Conservation (phyloP, 2,888 invertebrate genomes). For the Scaptomyza reducta region DNA sequence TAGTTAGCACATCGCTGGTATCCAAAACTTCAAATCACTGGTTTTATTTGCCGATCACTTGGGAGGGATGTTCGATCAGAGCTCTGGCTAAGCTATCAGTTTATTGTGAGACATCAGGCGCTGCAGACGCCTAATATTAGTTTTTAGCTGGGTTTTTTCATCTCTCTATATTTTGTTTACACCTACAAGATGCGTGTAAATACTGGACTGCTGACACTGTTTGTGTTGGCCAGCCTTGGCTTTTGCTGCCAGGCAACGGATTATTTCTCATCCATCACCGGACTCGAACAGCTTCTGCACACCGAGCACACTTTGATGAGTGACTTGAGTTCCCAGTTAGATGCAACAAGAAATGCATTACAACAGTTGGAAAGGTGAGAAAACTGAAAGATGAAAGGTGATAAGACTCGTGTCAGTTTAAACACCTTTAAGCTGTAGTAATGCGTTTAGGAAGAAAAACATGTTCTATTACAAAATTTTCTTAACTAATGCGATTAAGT, state of each 20-base stretch:
- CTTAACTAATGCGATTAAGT: no score
- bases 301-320: slow-evolving; percentile 72
- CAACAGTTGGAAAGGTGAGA: slow-evolving; percentile 71
- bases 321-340: slow-evolving; percentile 68
- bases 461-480: no score
- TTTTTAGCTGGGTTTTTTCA: slow-evolving; percentile 7
- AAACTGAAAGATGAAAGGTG: neutral
- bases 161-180: slow-evolving; percentile 3
- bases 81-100: slow-evolving; percentile 43
- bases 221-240: slow-evolving; percentile 35
- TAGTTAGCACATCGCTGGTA: slow-evolving; percentile 53
- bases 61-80: slow-evolving; percentile 41
- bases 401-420: neutral
- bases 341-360: slow-evolving; percentile 51
- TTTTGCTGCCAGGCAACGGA: slow-evolving; percentile 55
- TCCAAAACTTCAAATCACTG: slow-evolving; percentile 39
- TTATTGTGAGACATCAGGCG: slow-evolving; percentile 56
- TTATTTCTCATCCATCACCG: slow-evolving; percentile 79
- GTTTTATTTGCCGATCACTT: slow-evolving; percentile 42
- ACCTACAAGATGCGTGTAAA: slow-evolving; percentile 26
- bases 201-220: slow-evolving; percentile 15
- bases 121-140: slow-evolving; percentile 45
- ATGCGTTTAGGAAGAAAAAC: no score
- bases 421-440: neutral
- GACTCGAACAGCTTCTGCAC: slow-evolving; percentile 71